Percentiles rank a stretch among this genome's conserved stretches.
Conservation (phyloP, 1,140 invertebrate genomes). For the Lasioglossum baleicum region DNA sequence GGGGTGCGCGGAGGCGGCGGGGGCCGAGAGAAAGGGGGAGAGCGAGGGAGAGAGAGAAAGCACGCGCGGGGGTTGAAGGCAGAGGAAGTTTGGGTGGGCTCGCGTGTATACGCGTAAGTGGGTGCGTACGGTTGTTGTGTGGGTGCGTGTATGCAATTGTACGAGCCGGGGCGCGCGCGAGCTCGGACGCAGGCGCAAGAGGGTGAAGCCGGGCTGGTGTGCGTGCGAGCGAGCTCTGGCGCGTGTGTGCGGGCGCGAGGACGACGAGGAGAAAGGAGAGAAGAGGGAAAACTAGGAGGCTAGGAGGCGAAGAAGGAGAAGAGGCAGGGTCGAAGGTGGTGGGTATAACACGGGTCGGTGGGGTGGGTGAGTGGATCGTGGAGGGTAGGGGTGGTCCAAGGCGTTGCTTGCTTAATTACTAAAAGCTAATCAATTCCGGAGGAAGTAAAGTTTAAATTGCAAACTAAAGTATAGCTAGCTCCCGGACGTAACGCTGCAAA, state of each 20-base stretch:
- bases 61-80: conserved; percentile 11
- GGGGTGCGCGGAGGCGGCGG: no score
- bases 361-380: no score
- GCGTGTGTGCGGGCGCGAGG: conserved; percentile 36
- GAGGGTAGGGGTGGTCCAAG: conserved; percentile 64
- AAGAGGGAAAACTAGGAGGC: conserved; percentile 48
- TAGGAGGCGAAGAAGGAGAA: conserved; percentile 32
- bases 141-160: conserved; percentile 37
- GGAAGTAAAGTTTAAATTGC: conserved; percentile 81
- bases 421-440: conserved; percentile 81
- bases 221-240: no score
- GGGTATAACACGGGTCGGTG: conserved; percentile 38
- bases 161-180: conserved; percentile 12
- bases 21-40: background rate
- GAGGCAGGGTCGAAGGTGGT: conserved; percentile 41
- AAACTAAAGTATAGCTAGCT: conserved; percentile 80
- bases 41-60: conserved; percentile 10
- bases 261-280: no score
- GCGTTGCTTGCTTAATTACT: conserved; percentile 81
- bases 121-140: conserved; percentile 27
- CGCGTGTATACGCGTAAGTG: conserved; percentile 46
- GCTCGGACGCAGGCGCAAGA: conserved; percentile 31
- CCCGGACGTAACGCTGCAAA: conserved; percentile 76
- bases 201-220: background rate
- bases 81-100: conserved; percentile 48